Evolutionary conservation across 1,140 invertebrate species (phyloP), one percentile per base, ranked within the genome.

Genomic region (Tetragonula clypearis): DNA sequence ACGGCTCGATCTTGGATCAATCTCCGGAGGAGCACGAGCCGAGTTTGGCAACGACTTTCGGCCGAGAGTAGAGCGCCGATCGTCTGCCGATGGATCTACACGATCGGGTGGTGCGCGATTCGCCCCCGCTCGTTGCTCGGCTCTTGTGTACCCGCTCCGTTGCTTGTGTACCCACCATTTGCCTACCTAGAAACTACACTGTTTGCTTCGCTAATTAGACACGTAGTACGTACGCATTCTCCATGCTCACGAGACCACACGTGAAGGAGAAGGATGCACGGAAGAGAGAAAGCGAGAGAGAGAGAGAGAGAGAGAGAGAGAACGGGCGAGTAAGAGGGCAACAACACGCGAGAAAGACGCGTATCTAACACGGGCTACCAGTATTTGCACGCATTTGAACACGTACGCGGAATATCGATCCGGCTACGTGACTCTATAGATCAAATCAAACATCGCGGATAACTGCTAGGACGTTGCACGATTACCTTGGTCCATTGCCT

Each of bases 181-280:
- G 86, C 83, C 83, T 90, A 89, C 87, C 86, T 91, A 90, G 92
- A 92, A 93, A 92, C 92, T 93, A 93, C 88, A 92, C 91, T 92
- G 92, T 93, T 93, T 93, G 90, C 93, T 86, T 90, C 91, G 86
- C 92, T 93, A 93, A 93, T 93, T 93, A 93, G 92, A 90, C 92
- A 93, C 92, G 92, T 92, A 90, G 87, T 92, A 91, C 82, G 86
- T 89, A 89, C 92, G 87, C 62, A 87, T 69, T 65, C 74, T 78
- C 68, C 73, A 35, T 86, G 89, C 73, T 79, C 69, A 66, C 84
- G 56, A 90, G 82, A 85, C 72, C 53, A 19, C 21, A 49, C 12
- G 49, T 8, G 55, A 35, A 8, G 53, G 55, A 56, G 80, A 56
- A n/a, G 35, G 55, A 71, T 60, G 17, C 21, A 19, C 6, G 56